phyloP scores from a whole-genome alignment of 2,113 vertebrate genomes.

The Pseudorhombus dupliciocellatus region DNA sequence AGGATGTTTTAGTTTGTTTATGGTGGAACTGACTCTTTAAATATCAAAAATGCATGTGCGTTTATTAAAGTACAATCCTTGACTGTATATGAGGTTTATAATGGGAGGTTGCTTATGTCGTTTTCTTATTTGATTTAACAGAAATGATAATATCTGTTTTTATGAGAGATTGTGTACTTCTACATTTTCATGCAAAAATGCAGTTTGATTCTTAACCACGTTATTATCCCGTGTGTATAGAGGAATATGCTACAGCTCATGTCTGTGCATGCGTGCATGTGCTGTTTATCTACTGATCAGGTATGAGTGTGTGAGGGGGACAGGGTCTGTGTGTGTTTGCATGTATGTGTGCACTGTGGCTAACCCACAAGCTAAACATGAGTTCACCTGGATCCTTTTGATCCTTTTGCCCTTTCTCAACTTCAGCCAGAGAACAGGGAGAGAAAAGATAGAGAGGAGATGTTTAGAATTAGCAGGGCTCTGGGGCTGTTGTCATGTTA shows the following conservation, averaged over 20 bases:
- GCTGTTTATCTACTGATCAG: slow-evolving; percentile 28
- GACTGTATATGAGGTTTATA: not conserved
- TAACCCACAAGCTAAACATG: slow-evolving; percentile 93
- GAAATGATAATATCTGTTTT: slow-evolving; percentile 33
- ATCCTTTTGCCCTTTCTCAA: slow-evolving; percentile 92
- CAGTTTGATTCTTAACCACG: not conserved
- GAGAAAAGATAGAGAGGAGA: slow-evolving; percentile 91
- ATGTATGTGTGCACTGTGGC: slow-evolving; percentile 63
- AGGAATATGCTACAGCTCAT: slow-evolving; percentile 16
- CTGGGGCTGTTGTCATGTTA: slow-evolving; percentile 55
- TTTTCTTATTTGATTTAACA: slow-evolving; percentile 42
- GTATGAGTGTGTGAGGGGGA: slow-evolving; percentile 12
- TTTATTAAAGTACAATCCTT: not conserved
- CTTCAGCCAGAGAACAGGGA: slow-evolving; percentile 87
- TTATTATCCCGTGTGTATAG: slow-evolving; percentile 6
- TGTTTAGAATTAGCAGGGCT: slow-evolving; percentile 88
- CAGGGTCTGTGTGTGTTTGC: slow-evolving; percentile 31
- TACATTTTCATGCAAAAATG: slow-evolving; percentile 13
- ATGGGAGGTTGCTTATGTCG: slow-evolving; percentile 37
- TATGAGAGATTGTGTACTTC: slow-evolving; percentile 71
- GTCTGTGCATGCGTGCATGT: slow-evolving; percentile 41
- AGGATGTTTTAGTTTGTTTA: not conserved
- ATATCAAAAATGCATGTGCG: not conserved
- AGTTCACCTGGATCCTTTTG: slow-evolving; percentile 99
- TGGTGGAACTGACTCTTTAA: not conserved